Conservation (phyloP, 2,113 vertebrate genomes). For the human (Homo sapiens) region DNA sequence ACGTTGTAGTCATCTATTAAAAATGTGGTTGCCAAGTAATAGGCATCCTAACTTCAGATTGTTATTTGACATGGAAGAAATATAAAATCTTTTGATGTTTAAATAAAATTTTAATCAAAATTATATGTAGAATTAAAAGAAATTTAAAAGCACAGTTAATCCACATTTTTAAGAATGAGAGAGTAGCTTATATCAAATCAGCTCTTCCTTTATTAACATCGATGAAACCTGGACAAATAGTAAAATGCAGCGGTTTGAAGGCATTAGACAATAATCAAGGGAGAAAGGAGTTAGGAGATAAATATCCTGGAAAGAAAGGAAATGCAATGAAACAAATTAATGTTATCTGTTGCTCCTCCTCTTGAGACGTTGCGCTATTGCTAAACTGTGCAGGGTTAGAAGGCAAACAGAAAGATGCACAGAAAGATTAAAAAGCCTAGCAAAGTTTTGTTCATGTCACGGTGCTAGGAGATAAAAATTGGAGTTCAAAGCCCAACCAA, state of each 20-base stretch:
- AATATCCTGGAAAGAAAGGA: neutral
- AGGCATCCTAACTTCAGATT: neutral
- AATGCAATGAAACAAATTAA: neutral
- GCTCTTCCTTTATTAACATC: neutral
- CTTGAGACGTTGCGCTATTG: neutral
- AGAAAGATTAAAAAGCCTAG: neutral
- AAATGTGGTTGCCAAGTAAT: constrained; percentile 27
- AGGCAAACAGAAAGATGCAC: neutral
- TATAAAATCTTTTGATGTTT: neutral
- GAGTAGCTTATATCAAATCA: neutral
- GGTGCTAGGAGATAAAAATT: neutral
- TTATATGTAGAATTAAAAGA: constrained; percentile 30
- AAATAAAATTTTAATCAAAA: neutral
- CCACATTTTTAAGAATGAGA: neutral
- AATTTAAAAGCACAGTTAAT: neutral
- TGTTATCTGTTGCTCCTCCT: neutral
- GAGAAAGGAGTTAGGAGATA: neutral
- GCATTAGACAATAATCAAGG: neutral
- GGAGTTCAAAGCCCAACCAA: neutral
- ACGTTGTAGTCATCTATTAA: neutral
- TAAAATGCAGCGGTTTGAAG: constrained; percentile 8
- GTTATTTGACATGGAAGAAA: constrained; percentile 30
- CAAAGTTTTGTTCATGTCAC: neutral
- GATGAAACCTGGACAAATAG: neutral
- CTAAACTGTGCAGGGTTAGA: neutral